Evolutionary conservation across 2,888 invertebrate species (phyloP), one percentile per base, ranked within the genome.

Genomic region (Eubasilissa splendida): DNA sequence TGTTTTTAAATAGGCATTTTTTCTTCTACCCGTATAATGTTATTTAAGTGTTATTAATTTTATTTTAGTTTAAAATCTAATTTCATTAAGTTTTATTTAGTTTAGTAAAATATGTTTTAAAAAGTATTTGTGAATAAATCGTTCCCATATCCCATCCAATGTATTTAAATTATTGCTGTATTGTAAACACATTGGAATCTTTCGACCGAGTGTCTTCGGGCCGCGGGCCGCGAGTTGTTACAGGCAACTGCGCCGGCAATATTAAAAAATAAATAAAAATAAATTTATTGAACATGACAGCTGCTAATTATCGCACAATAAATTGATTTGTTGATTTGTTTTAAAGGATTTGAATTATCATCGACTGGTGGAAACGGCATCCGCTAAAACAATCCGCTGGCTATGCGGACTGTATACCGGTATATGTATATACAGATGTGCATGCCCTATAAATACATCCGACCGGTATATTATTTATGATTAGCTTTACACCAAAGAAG

Each of bases 261-360:
- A 14, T 12, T 14, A 14, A 70, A 70, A 70, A 53, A 70, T 54
- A 70, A 70, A 70, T 14, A 70, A 22, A 70, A 70, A 54, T 14
- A 54, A 31, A 53, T 54, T 70, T 70, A 70, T 74, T 42, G 42
- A 74, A 74, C 74, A 74, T 9, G 74, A 74, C 74, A 74, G 74
- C 56, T 58, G 58, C 74, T 74, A 59, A 74, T 74, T 74, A 74
- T 74, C 59, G 74, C 14, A 12, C 74, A 59, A 74, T 74, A 74
- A 73, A 73, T 58, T 58, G 73, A 74, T 59, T 74, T 74, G 56
- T 59, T 58, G 74, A 68, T 50, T 68, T 50, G 66, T 14, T 71
- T 53, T 31, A 71, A n/a, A 22, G 56, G 56, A 71, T 71, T 71
- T 33, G 12, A 71, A 71, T 71, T 54, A 71, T 71, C 33, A 42